Base-by-base conservation (phyloP, 2,888 invertebrate species). In the Drosophila histrio region DNA sequence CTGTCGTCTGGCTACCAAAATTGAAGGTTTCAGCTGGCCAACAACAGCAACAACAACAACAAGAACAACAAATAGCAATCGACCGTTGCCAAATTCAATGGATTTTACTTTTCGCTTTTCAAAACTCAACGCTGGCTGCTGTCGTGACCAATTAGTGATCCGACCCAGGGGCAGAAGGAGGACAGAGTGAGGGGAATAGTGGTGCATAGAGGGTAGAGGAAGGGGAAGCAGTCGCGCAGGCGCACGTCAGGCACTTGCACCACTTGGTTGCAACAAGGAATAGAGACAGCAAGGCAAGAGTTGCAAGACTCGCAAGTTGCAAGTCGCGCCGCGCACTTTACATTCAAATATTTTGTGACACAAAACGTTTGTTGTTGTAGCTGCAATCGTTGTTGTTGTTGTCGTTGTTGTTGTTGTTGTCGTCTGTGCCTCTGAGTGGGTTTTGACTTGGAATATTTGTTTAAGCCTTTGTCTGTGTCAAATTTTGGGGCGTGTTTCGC, bases 301-400 rank as follows among this genome's bases (percentile, higher is more conserved):
- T 58, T 41, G 60, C 73, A 44, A 71, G 66, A 34, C 34, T 74
- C 46, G 44, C 57, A 58, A 46, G 46, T 38, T 39, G 39, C 39
- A 39, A 58, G 59, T 75, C 62, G 70, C 60, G 68, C 13, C 56
- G 76, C 72, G 77, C 84, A 86, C 81, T 81, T 84, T 86, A 81
- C 84, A 84, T 84, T 86, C 84, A 81, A 84, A 84, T 86, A 84
- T 86, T 86, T 84, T 83, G 87, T 79, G 84, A 86, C 84, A 86
- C 79, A 87, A 86, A 86, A 79, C 76, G 82, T 71, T 83, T 73
- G 69, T 67, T 73, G 53, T 41, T 52, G 64, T 47, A 28, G 47
- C 62, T 65, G 63, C 28, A n/a, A 44, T 24, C 5, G 43, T 61
- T 64, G 19, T 24, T 28, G 28, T 68, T n/a, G n/a, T 38, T 59